Evolutionary conservation across 2,113 vertebrate genomes (phyloP).

Genomic region (Camelus dromedarius): DNA sequence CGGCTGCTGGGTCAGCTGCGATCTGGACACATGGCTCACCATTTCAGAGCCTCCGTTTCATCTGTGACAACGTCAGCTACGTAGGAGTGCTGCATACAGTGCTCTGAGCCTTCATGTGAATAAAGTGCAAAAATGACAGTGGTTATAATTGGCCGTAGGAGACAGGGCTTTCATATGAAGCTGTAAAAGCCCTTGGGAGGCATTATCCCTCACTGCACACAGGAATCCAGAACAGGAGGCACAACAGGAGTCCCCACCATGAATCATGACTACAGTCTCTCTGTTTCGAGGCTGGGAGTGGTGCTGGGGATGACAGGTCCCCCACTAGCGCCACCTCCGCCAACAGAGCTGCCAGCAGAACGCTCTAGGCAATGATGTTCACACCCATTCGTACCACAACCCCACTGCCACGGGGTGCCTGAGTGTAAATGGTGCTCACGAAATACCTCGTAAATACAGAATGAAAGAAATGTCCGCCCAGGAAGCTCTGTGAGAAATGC

Average conservation of each 20-base stretch:
- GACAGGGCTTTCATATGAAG: accelerated
- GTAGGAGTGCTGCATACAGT: accelerated
- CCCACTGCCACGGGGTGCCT: accelerated
- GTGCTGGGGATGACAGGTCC: accelerated
- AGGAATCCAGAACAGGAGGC: background rate
- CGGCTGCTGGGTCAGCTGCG: accelerated
- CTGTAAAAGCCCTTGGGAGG: background rate
- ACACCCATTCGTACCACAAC: accelerated
- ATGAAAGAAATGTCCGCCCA: background rate
- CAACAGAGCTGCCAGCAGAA: too few species aligned
- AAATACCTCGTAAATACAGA: background rate
- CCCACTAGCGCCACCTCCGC: background rate
- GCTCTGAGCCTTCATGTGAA: background rate
- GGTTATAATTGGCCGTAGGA: accelerated
- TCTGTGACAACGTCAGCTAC: too few species aligned
- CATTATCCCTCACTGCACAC: background rate
- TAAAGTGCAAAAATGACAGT: background rate
- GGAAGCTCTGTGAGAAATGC: background rate
- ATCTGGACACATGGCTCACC: accelerated
- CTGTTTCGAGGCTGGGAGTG: accelerated
- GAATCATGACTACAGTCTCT: accelerated
- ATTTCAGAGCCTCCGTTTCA: background rate
- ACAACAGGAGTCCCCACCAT: accelerated
- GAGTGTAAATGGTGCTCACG: background rate
- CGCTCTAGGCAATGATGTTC: accelerated